Conservation (phyloP, 2,888 invertebrate species). For the Tenthredo amoena region DNA sequence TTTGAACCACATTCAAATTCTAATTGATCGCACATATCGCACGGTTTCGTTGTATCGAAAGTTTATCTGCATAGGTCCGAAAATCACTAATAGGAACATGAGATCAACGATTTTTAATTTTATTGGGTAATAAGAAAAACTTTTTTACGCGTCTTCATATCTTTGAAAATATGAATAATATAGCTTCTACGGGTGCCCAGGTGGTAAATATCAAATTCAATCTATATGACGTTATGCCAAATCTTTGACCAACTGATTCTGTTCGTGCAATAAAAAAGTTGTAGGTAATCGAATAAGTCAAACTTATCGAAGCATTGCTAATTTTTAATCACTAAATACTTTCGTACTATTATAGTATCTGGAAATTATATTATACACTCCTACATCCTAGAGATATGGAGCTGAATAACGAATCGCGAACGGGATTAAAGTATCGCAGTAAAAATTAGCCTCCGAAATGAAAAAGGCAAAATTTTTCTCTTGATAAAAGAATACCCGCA, state of each 20-base stretch:
- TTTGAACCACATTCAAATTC: background rate
- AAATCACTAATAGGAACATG: background rate
- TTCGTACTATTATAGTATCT: too few relatives aligned
- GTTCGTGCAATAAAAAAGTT: background rate
- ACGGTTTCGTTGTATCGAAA: background rate
- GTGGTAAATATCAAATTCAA: background rate
- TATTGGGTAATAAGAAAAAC: background rate
- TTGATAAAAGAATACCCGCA: background rate
- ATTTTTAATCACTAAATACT: background rate
- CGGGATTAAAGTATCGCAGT: background rate
- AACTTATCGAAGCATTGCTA: background rate
- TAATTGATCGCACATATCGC: background rate
- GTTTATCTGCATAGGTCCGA: background rate
- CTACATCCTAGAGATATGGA: too few relatives aligned
- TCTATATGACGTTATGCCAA: background rate
- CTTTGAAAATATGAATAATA: background rate
- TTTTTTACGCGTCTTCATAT: background rate
- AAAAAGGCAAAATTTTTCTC: too few relatives aligned
- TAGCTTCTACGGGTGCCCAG: too few relatives aligned
- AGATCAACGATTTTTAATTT: background rate
- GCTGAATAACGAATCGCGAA: too few relatives aligned
- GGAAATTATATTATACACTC: too few relatives aligned
- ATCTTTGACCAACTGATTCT: background rate
- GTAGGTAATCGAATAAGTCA: background rate
- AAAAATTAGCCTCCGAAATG: too few relatives aligned